Percentiles rank a stretch among this genome's conserved stretches.
Evolutionary conservation across 1,140 invertebrate species (phyloP).

Genomic region (Neomicropteryx cornuta): DNA sequence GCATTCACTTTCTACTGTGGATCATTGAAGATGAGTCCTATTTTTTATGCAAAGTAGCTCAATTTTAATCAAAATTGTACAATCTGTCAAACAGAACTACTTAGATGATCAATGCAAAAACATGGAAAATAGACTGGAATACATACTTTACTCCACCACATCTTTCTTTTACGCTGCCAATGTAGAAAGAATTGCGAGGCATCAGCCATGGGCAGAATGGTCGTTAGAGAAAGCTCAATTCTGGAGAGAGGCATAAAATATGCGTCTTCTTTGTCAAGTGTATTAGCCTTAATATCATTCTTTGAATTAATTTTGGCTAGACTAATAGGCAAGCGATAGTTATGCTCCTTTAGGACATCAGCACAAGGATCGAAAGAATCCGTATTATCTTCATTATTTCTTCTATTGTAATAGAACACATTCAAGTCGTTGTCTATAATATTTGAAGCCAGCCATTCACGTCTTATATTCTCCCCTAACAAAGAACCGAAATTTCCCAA

Average conservation of each 20-base stretch:
- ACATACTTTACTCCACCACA: conserved; percentile 67
- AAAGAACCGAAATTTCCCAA: conserved; percentile 42
- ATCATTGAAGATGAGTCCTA: no score
- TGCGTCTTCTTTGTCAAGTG: no score
- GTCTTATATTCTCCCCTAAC: conserved; percentile 41
- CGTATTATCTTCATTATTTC: conserved; percentile 16
- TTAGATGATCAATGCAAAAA: no score
- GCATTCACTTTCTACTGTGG: no score
- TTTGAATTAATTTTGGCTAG: no score
- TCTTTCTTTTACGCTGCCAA: conserved; percentile 61
- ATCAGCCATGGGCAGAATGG: conserved; percentile 27
- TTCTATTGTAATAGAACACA: conserved; percentile 31
- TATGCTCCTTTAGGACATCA: no score
- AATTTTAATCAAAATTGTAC: no score
- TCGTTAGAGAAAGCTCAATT: conserved; percentile 8
- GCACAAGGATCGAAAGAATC: conserved; percentile 18
- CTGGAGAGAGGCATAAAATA: conserved; percentile 9
- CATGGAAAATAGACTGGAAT: no score
- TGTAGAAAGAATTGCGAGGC: conserved; percentile 49
- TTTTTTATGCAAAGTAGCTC: no score
- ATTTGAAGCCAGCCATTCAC: conserved; percentile 43
- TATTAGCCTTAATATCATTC: no score
- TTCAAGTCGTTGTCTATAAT: conserved; percentile 39
- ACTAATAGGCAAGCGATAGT: no score
- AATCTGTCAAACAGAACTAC: conserved; percentile 19